These are phyloP conservation scores for Gobiocypris rarus DNA, from an alignment of 2,113 vertebrate genomes.

Conservation along the genomic window DNA sequence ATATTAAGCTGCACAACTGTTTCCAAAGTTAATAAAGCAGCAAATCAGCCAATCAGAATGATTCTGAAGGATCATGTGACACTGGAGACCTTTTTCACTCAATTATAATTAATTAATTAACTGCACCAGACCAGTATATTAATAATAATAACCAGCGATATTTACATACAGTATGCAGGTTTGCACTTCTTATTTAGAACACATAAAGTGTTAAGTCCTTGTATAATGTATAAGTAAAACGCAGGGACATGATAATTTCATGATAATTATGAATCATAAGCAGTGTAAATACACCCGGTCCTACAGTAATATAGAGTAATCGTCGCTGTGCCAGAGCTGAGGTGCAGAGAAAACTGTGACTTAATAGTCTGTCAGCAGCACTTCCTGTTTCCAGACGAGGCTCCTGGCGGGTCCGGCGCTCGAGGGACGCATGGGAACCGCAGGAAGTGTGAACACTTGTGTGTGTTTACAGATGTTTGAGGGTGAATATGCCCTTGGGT, in stretches of 20 bases:
- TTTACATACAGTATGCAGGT: no score
- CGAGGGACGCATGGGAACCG: slow-evolving; percentile 55
- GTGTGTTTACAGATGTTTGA: slow-evolving; percentile 16
- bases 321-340: slow-evolving; percentile 34
- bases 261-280: not conserved
- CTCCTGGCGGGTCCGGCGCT: not conserved
- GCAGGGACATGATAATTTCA: not conserved
- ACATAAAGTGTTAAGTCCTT: no score
- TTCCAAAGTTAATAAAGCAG: no score
- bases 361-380: slow-evolving; percentile 51
- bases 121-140: no score
- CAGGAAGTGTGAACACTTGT: slow-evolving; percentile 53
- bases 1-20: no score
- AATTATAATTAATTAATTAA: no score
- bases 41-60: not conserved
- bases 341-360: slow-evolving; percentile 43
- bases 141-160: no score
- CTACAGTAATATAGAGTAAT: no score
- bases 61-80: not conserved
- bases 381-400: slow-evolving; percentile 41
- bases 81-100: not conserved
- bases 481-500: not conserved
- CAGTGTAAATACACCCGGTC: not conserved
- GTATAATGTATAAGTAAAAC: not conserved
- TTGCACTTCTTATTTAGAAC: no score